Evolutionary conservation across 2,888 invertebrate genomes (phyloP), one percentile per base, ranked within the genome.

Genomic region (Acrobasis repandana): DNA sequence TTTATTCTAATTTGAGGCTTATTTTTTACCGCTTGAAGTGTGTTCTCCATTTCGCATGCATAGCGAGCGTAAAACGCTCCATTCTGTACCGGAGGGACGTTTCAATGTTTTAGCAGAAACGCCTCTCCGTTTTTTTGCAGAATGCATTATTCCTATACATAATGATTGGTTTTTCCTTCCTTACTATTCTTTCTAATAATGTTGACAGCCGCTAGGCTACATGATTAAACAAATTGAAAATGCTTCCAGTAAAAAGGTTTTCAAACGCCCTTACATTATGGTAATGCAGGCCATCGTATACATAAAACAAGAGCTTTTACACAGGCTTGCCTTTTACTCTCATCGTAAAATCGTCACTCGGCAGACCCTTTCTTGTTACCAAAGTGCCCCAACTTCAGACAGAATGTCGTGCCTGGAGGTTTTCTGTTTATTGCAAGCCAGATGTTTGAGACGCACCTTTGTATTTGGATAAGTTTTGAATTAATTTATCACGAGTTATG

Each of bases 291-390:
- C 38, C 52, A 34, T 46, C 34, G 14, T 48, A 47, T 34, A 14
- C 50, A 51, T 50, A 58, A 50, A 58, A 58, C 58, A 51, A 58
- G 14, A 43, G 58, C 38, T 48, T 38, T 60, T 33, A 56, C 58
- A 60, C 58, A 60, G 43, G 14, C 43, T 11, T n/a, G 43, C 57
- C 50, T 56, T 61, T 60, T 60, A 58, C 58, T 58, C 58, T 11
- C 48, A 56, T 48, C 60, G 58, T 62, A 65, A 63, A 63, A 60
- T 51, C 61, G 49, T 60, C 63, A 57, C 56, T 51, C 38, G 18
- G 51, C 46, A 57, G 16, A 43, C 36, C 20, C 34, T 43, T 60
- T 51, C 59, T 49, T 18, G 18, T 58, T 50, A 28, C 43, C 15
- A 43, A 59, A 59, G 59, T 59, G 51, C 20, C 38, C 43, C 15